Base-by-base conservation (phyloP, 2,113 vertebrate genomes). In the Barnardius zonarius region DNA sequence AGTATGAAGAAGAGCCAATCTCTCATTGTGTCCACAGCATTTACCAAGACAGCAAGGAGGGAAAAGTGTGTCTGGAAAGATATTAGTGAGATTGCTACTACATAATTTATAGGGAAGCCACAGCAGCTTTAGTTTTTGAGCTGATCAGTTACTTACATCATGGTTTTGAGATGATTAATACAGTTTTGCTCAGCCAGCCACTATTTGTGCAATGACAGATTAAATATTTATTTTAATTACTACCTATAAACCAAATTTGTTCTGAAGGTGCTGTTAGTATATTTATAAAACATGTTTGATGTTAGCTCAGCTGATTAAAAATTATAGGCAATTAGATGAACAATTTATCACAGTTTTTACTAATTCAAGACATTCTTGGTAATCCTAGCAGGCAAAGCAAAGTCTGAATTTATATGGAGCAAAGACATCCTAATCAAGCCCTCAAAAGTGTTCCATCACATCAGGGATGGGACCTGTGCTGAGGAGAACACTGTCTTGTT, bases 171-270 rank as follows among this genome's bases (percentile, higher is more conserved):
- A 87, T 93, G 51, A 88, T 90, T 90, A 88, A 85, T 88, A 66
- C 44, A 73, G 69, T 79, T 82, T 64, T 37, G 28, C n/a, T 85
- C 82, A 77, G 55, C 31, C 75, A 92, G 67, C 9, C 31, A n/a
- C 52, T 66, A 23, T 88, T 81, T 78, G 37, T 78, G 30, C 30
- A 74, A 51, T 46, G 33, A 78, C 33, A 91, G 86, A 92, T 86
- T 75, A 91, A 93, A 89, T 86, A 93, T 78, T 93, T 91, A 94
- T 82, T 92, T 93, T 86, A 93, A 91, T 86, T 81, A 54, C 61
- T 81, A 68, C 7, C 13, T 28, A 68, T 44, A 87, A 93, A 64
- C 18, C 35, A 63, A 51, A 52, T 39, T 27, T 83, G 43, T 92
- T 93, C 64, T 54, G 64, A 69, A 91, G 55, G 83, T 86, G 55